Conservation (phyloP, 2,797 vertebrate species). For the Danio kyathit region DNA sequence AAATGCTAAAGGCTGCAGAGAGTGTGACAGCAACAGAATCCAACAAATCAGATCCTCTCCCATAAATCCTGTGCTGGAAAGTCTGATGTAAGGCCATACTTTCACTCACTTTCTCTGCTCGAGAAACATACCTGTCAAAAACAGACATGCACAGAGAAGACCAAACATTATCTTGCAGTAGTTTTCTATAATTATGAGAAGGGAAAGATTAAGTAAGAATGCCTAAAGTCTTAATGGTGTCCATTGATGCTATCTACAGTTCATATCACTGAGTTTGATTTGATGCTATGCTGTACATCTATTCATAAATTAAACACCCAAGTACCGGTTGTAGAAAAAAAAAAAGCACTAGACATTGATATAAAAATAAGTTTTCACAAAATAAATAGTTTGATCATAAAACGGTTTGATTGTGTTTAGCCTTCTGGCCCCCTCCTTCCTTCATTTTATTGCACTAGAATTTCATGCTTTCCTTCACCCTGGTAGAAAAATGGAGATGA, state of each 20-base stretch:
- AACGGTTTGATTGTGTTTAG: conserved; percentile 61
- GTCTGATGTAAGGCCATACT: conserved; percentile 65
- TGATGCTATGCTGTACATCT: conserved; percentile 24
- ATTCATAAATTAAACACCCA: conserved; percentile 68
- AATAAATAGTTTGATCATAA: conserved; percentile 81
- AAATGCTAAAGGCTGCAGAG: conserved; percentile 24
- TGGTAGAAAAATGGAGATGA: conserved; percentile 53
- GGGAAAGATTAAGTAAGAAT: conserved; percentile 50
- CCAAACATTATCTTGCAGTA: conserved; percentile 2
- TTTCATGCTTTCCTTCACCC: conserved; percentile 71
- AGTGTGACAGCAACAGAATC: conserved; percentile 52
- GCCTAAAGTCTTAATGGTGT: conserved; percentile 59
- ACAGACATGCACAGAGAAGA: conserved; percentile 34
- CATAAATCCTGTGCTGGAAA: conserved; percentile 77
- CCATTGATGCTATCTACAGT: conserved; percentile 32
- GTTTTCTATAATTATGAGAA: conserved; percentile 36
- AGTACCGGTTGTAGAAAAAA: conserved; percentile 12
- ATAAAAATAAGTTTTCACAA: conserved; percentile 79
- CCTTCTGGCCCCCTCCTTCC: conserved; percentile 57
- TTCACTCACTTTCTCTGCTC: conserved; percentile 60
- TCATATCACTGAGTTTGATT: conserved; percentile 10
- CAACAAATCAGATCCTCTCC: conserved; percentile 65
- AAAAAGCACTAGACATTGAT: conserved; percentile 53
- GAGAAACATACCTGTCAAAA: conserved; percentile 65
- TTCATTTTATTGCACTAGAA: conserved; percentile 78